phyloP scores from a whole-genome alignment of 2,888 invertebrate genomes.

The Netelia inedita region DNA sequence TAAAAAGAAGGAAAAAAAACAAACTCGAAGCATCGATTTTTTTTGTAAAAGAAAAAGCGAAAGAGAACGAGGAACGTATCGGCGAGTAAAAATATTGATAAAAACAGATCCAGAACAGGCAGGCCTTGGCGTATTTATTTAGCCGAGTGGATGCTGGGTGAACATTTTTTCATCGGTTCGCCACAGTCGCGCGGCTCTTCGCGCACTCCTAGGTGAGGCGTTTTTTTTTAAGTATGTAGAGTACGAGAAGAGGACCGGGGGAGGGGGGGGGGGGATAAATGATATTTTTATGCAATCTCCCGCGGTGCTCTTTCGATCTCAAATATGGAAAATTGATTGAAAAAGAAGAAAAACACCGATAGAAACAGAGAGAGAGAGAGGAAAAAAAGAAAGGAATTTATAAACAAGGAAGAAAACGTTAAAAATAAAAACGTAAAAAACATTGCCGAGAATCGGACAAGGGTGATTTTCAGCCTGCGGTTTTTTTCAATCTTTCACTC shows the following conservation, averaged over 20 bases:
- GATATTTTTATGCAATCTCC: background rate
- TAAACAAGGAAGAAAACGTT: background rate
- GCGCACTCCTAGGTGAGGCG: background rate
- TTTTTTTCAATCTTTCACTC: conserved; percentile 25
- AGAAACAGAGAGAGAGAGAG: background rate
- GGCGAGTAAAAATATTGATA: conserved; percentile 5
- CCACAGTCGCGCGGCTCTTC: background rate
- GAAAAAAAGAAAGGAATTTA: background rate
- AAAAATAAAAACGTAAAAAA: background rate
- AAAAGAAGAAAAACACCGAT: background rate
- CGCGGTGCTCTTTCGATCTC: background rate
- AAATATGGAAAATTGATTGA: background rate
- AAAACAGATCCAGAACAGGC: conserved; percentile 26
- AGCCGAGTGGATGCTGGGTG: conserved; percentile 15
- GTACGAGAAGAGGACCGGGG: too few relatives aligned
- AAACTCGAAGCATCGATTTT: conserved; percentile 1
- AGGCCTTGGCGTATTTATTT: conserved; percentile 20
- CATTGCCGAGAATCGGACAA: conserved; percentile 51
- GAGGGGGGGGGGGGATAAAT: background rate
- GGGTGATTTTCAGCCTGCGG: conserved; percentile 56
- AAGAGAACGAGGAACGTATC: conserved; percentile 30
- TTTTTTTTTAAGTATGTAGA: background rate
- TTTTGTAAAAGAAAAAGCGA: background rate
- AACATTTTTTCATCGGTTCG: background rate
- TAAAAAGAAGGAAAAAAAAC: background rate